These are phyloP conservation scores for Cepaea hortensis DNA, from an alignment of 2,888 invertebrate species.

Conservation along the genomic window DNA sequence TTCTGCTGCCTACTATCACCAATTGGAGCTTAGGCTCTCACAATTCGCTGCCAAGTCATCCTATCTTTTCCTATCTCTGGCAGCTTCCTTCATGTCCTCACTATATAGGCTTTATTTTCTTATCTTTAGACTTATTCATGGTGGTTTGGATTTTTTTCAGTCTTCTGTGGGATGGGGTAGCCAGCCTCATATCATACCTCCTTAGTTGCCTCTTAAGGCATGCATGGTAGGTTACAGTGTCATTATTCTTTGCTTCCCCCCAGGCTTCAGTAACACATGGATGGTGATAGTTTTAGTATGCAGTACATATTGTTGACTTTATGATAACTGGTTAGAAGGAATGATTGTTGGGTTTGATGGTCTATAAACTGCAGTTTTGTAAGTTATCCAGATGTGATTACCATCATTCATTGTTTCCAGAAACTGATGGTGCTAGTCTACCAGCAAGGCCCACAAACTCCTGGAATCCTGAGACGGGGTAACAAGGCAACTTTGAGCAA, in stretches of 20 bases:
- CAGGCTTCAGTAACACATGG: neutral
- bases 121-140: neutral
- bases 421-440: conserved; percentile 85
- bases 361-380: neutral
- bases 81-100: neutral
- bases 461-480: conserved; percentile 86
- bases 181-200: too few relatives aligned
- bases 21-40: too few relatives aligned
- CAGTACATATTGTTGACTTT: neutral
- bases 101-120: neutral
- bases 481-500: conserved; percentile 82
- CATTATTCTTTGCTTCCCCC: neutral
- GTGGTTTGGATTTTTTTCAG: too few relatives aligned
- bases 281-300: neutral
- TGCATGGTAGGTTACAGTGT: too few relatives aligned
- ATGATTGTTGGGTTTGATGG: neutral
- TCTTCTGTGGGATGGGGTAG: too few relatives aligned
- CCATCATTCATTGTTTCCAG: conserved; percentile 74
- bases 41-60: neutral
- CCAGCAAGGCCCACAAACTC: conserved; percentile 86
- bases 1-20: too few relatives aligned
- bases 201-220: too few relatives aligned
- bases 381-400: neutral
- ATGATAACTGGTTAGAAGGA: too few relatives aligned
- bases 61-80: neutral